phyloP scores from a whole-genome alignment of 2,113 vertebrate species.

The Athene cunicularia region DNA sequence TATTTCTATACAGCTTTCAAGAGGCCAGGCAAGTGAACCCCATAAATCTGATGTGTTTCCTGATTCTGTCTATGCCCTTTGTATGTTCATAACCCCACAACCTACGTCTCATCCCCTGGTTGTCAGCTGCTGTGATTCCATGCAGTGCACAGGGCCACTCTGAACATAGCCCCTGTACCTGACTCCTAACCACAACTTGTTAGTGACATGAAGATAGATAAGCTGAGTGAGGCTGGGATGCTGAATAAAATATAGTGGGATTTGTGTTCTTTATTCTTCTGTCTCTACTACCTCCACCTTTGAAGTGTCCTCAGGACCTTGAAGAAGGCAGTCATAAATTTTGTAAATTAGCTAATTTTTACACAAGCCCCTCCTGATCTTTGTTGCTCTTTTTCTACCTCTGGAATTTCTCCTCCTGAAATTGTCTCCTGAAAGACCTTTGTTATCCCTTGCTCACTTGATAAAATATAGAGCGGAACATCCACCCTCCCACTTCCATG shows the following conservation, averaged over 20 bases:
- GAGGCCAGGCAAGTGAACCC: not conserved
- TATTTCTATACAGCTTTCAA: slow-evolving; percentile 27
- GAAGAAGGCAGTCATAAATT: not conserved
- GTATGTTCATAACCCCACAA: not conserved
- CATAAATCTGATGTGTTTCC: not conserved
- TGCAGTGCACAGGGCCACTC: rapidly evolving
- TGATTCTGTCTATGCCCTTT: not conserved
- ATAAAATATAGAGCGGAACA: not conserved
- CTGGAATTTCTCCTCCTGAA: not conserved
- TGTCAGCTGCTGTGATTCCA: not conserved
- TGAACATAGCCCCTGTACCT: not conserved
- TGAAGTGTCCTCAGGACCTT: not conserved
- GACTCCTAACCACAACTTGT: not conserved
- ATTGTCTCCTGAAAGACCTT: not conserved
- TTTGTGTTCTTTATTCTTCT: not conserved
- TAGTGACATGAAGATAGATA: not conserved
- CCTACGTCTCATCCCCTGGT: not conserved
- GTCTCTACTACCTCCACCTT: not conserved
- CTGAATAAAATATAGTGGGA: not conserved
- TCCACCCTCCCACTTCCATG: not conserved
- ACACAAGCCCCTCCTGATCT: not conserved
- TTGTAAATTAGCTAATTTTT: not conserved
- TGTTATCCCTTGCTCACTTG: not conserved
- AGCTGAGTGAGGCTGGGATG: not conserved
- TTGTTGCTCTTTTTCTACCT: not conserved